Percentiles rank a stretch among this genome's conserved stretches.
Evolutionary conservation across 2,113 vertebrate species (phyloP).

Genomic region (Riparia riparia): DNA sequence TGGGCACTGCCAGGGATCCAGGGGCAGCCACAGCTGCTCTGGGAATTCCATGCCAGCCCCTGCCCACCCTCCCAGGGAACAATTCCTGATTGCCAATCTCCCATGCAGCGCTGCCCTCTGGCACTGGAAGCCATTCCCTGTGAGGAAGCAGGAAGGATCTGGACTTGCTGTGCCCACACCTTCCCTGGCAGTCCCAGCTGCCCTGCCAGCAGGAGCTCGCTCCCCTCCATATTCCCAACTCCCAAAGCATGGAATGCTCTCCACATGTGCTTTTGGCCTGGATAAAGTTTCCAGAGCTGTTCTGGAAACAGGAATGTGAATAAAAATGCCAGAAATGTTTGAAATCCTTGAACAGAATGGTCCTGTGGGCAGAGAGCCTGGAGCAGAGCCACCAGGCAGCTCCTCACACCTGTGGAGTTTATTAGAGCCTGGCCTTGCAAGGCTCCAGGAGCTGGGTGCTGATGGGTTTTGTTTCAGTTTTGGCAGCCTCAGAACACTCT

Average conservation of each 20-base stretch:
- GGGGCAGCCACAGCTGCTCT: neutral
- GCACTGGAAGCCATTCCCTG: neutral
- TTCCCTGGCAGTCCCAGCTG: neutral
- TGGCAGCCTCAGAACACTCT: neutral
- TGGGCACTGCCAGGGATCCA: neutral
- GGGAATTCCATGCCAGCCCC: neutral
- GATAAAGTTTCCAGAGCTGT: neutral
- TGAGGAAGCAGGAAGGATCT: neutral
- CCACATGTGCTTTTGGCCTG: neutral
- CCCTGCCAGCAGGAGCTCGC: neutral
- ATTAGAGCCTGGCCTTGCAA: accelerated
- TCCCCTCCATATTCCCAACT: neutral
- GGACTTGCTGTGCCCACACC: constrained; percentile 14
- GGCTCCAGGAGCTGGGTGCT: neutral
- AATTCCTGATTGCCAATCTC: neutral
- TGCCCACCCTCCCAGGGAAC: neutral
- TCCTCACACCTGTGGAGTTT: neutral
- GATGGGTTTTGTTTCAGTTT: neutral
- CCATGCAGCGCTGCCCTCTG: neutral
- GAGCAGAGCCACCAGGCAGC: neutral
- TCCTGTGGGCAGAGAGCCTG: accelerated
- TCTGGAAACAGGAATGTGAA: neutral
- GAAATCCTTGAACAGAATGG: neutral
- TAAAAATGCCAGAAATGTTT: neutral
- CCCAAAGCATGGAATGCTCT: neutral